Evolutionary conservation across 2,113 vertebrate species (phyloP), one percentile per base, ranked within the genome.

Genomic region (Ceuthmochares aereus): DNA sequence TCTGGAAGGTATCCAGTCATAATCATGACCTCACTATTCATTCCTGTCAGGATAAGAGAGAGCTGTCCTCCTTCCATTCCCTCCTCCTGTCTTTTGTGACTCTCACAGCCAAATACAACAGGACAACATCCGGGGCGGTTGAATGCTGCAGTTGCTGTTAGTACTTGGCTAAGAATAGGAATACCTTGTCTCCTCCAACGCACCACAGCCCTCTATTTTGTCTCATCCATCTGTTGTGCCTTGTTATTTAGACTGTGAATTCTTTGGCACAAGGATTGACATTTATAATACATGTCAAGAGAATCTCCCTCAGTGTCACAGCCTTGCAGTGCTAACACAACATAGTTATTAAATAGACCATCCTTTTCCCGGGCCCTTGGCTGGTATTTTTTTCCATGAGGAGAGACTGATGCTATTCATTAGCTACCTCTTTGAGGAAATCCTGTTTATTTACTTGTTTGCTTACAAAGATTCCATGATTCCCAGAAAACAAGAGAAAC

Each of bases 231-330:
- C 91, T 96, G 81, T 49, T 88, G 51, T 76, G 82, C 63, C 63
- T 93, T 94, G 49, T 96, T 84, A 83, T 87, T 80, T 93, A 90
- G 82, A 87, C 47, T 58, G 47, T 89, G 51, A 96, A 85, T 91
- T 94, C 70, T 67, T 58, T 91, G 81, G 87, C 84, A 82, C 18
- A 74, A 74, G 49, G 42, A 81, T 42, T 29, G 21, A 83, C 49
- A 47, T 78, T 67, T 92, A 55, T 90, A 54, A 84, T 54, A 45
- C 15, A 62, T 93, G 91, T 87, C 90, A 90, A 69, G 37, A 93
- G 43, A 89, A 54, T 67, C 45, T 91, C 76, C 42, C 32, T 83
- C 67, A 73, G 26, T 74, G 72, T 42, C 73, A 76, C 45, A 84
- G 66, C 70, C 66, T 90, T 83, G 63, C 68, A 49, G 36, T 58